Base-by-base conservation (phyloP, 53 echinoderm and acorn worm genomes). In the Apostichopus leukothele region DNA sequence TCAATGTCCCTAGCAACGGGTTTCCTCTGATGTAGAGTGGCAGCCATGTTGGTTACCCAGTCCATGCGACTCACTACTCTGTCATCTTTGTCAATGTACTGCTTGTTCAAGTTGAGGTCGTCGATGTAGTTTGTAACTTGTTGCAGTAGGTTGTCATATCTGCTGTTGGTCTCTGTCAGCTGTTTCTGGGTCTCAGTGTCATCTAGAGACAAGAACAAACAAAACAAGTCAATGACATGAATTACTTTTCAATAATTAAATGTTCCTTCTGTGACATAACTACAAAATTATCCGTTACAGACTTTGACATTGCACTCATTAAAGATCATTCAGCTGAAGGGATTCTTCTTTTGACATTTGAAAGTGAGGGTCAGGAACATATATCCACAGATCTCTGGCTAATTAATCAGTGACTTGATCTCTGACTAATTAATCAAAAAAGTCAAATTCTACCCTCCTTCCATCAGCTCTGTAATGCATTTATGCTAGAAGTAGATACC, bases 141-240 rank as follows among this genome's bases (percentile, higher is more conserved):
- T 52, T 89, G 76, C 76, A 91, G 79, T 74, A 96, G 93, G 75
- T 95, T 95, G 6, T 95, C 92, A 61, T 96, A 96, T 87, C 96
- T 95, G 16, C 86, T 77, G 91, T 96, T 95, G 90, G 93, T 92
- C n/a, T 89, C 92, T 27, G 91, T 79, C 53, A 96, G 91, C 57
- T 96, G 95, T 50, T 92, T 92, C 83, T 96, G 91, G 25, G 96
- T 96, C 11, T 94, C 93, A 57, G 96, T 96, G 50, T 94, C 92
- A 23, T 94, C 94, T 94, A 75, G 26, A 75, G 5, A 19, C 19
- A 78, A 80, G 20, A 74, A 74, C 14, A 25, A 39, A 67, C 39
- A 39, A 39, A 39, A 39, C 39, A 39, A 39, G 3, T 10, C 6
- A 57, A 57, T 57, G 57, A 75, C 27, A 75, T 75, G 27, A 75